These are phyloP conservation scores for Nycticryphes semicollaris DNA, from an alignment of 2,113 vertebrate genomes.

Conservation along the genomic window DNA sequence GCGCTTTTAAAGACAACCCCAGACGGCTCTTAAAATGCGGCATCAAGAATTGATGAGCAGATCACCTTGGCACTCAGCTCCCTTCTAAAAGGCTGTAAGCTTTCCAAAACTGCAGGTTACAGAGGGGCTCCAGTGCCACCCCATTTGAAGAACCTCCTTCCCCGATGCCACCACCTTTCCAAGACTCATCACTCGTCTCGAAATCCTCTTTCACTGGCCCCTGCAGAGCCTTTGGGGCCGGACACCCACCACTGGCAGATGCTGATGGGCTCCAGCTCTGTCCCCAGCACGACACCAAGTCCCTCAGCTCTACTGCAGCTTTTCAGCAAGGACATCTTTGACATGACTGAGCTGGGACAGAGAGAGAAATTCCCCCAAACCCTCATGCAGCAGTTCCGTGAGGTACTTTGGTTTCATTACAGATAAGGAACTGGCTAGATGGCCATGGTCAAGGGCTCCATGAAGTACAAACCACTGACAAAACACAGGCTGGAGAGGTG, in stretches of 20 bases:
- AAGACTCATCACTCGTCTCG: neutral
- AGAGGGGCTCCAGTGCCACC: neutral
- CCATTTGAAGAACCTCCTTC: neutral
- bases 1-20: neutral
- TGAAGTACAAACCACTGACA: neutral
- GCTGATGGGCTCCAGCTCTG: rapidly evolving
- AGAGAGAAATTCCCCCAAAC: neutral
- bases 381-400: rapidly evolving
- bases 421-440: neutral
- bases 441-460: neutral
- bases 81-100: neutral
- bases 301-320: neutral
- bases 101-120: neutral
- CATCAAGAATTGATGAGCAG: conserved; percentile 4
- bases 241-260: rapidly evolving
- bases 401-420: rapidly evolving
- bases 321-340: neutral
- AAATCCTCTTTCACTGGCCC: neutral
- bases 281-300: neutral
- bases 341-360: rapidly evolving
- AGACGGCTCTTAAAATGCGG: neutral
- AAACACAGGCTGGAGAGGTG: neutral
- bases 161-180: neutral
- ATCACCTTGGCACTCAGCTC: neutral
- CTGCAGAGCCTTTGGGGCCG: neutral